Evolutionary conservation across 2,888 invertebrate species (phyloP), one percentile per base, ranked within the genome.

Genomic region (Nasonovia ribisnigri): DNA sequence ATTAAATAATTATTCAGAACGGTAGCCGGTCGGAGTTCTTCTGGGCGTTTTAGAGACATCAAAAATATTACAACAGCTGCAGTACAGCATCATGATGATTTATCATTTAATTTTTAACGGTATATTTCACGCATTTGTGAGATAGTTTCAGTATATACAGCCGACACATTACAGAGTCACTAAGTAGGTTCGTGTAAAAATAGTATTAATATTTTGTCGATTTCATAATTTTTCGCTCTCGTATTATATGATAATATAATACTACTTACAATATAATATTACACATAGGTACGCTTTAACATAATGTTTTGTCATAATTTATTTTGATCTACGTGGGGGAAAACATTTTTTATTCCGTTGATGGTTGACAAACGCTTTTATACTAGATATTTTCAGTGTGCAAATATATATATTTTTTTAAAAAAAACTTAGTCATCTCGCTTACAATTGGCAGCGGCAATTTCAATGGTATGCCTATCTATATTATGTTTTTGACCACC

Each of bases 81-180:
- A 3, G 43, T 67, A 90, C 51, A 87, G 51, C 51, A 54, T 88
- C 88, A 77, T 54, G 51, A 92, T 88, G 92, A 92, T 92, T 92
- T 92, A 92, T 92, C 13, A 88, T 88, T 42, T 84, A 42, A 54
- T 88, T 88, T 88, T 88, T 92, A 88, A 88, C 77, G 88, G 92
- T 88, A 77, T 92, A 92, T 92, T 92, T 88, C 77, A 92, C 43
- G 77, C 42, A n/a, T 43, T 84, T 54, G 51, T 51, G 43, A 77
- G 43, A 88, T 88, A 20, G 60, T 36, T 54, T 24, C 54, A 8
- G 20, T 77, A 36, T 77, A 36, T 24, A 88, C 26, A 51, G 36
- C 67, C 48, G 46, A 46, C 46, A 46, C 86, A 51, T 67, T 57
- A 16, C n/a, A 46, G 24, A 87, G 16, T 67, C n/a, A 87, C 48